Conservation (phyloP, 2,113 vertebrate genomes). For the Bufo gargarizans region DNA sequence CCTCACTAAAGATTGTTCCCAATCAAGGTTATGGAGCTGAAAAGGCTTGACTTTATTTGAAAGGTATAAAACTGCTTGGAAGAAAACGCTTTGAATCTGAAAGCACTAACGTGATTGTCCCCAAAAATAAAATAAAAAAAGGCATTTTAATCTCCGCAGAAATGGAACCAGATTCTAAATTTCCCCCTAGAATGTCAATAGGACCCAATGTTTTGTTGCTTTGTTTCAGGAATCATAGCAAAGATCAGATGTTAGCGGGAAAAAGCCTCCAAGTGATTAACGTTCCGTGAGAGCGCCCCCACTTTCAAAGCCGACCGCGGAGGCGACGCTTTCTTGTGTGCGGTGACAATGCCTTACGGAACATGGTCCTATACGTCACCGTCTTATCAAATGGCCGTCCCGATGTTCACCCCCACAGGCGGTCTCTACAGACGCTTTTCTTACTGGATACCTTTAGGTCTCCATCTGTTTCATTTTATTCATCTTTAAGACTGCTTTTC, state of each 20-base stretch:
- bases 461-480: conserved; percentile 6
- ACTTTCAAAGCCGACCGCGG: conserved; percentile 6
- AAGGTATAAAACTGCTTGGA: conserved; percentile 41
- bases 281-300: not conserved
- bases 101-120: conserved; percentile 33
- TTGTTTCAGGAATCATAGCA: conserved; percentile 20
- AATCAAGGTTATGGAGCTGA: conserved; percentile 57
- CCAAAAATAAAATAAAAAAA: not conserved
- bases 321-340: not conserved
- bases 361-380: not conserved
- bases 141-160: conserved; percentile 22
- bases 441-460: not conserved
- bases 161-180: conserved; percentile 4
- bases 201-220: conserved; percentile 21
- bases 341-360: conserved; percentile 6
- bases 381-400: not conserved
- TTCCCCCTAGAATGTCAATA: conserved; percentile 16
- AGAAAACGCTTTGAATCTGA: conserved; percentile 46
- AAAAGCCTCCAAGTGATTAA: not conserved
- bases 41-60: conserved; percentile 52
- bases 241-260: not conserved
- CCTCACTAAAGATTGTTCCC: conserved; percentile 52
- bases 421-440: not conserved
- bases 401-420: not conserved
- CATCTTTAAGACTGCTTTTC: not conserved